Evolutionary conservation across 2,888 invertebrate species (phyloP), one percentile per base, ranked within the genome.

Genomic region (Xanthostigma xanthostigma): DNA sequence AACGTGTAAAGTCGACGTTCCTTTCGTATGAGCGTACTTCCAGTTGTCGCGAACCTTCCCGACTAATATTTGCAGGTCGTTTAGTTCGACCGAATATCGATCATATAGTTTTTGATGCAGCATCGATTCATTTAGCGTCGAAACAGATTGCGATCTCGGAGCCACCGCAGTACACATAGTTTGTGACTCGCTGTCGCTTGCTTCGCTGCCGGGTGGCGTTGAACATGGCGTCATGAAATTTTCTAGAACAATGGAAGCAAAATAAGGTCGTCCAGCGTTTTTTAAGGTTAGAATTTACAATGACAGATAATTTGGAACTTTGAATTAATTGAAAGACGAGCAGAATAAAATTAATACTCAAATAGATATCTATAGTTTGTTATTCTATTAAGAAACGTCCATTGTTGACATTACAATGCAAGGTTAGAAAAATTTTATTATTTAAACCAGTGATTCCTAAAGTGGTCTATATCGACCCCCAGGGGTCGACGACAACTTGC

Each of bases 21-120:
- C 84, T 63, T 87, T 83, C 17, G 84, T 76, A 59, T 89, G 84
- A 3, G 91, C 91, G 61, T 86, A 86, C 58, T 85, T 81, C 87
- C 91, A 92, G 66, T 89, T 87, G 62, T 94, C 93, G 53, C 84
- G 83, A 36, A 84, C 85, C 63, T 84, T 83, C 1, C 92, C 92
- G 44, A 93, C 86, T 55, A 96, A 68, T 46, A 95, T 82, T 69
- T 95, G 91, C 55, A 84, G 67, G 58, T 91, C 89, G 45, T 83
- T 84, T 55, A 92, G 70, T 62, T 88, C 85, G 44, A 92, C 76
- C 39, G 75, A 75, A 60, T 84, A 92, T 62, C 78, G 80, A 60
- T 88, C 86, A 61, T 88, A 88, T 9, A 88, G 66, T 62, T 78
- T 80, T 47, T 79, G 74, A 58, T 82, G 79, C 14, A 85, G 62